Evolutionary conservation across 2,888 invertebrate species (phyloP).

Genomic region (Trisateles emortualis): DNA sequence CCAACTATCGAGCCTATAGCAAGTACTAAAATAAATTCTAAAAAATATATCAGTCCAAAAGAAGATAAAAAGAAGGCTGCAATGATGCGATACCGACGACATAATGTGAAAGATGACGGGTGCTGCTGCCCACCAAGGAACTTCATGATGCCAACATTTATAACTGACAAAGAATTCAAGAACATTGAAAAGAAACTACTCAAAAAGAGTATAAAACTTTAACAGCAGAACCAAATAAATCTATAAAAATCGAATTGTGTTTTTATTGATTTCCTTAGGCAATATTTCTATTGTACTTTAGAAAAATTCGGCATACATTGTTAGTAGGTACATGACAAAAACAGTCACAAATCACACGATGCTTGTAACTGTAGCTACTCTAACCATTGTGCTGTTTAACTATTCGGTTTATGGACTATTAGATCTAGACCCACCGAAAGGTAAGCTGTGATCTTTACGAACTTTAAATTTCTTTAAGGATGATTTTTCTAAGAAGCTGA

Average conservation of each 20-base stretch:
- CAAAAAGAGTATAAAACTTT: slow-evolving; percentile 2
- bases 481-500: too few relatives aligned
- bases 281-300: slow-evolving; percentile 1
- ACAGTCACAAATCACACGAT: not conserved
- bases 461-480: not conserved
- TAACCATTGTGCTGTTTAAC: slow-evolving; percentile 2
- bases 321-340: not conserved
- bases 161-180: slow-evolving; percentile 62
- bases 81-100: slow-evolving; percentile 24
- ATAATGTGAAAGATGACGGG: slow-evolving; percentile 16
- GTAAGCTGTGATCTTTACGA: not conserved
- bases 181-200: slow-evolving; percentile 7
- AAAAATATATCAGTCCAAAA: not conserved
- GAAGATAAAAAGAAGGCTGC: not conserved
- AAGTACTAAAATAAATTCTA: slow-evolving; percentile 10
- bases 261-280: slow-evolving; percentile 27
- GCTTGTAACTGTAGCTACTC: not conserved
- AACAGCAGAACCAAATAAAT: slow-evolving; percentile 10
- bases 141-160: slow-evolving; percentile 66
- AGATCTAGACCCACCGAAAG: not conserved
- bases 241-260: slow-evolving; percentile 11
- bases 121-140: slow-evolving; percentile 66
- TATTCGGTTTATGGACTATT: not conserved
- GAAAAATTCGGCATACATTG: not conserved
- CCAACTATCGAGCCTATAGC: slow-evolving; percentile 47